These are phyloP conservation scores for Drosophila tristis DNA, from an alignment of 1,140 invertebrate species.

Conservation along the genomic window DNA sequence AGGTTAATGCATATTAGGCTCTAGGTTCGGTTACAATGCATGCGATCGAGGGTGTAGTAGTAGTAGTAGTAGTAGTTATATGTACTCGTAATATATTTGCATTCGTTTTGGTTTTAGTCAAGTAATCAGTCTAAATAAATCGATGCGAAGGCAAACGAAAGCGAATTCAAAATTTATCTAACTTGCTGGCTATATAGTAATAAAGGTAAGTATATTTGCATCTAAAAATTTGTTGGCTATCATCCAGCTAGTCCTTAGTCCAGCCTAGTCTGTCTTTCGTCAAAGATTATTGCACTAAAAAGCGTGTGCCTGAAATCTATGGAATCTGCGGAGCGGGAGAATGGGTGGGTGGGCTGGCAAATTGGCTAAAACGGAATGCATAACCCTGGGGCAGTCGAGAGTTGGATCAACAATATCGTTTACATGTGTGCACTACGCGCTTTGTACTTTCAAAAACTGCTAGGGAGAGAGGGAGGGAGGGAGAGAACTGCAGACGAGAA, in stretches of 20 bases:
- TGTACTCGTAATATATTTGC: slow-evolving; percentile 52
- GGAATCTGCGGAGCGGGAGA: not conserved
- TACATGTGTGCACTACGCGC: slow-evolving; percentile 11
- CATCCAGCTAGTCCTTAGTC: slow-evolving; percentile 43
- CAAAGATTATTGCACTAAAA: slow-evolving; percentile 31
- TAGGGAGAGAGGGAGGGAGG: slow-evolving; percentile 38
- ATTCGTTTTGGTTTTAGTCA: slow-evolving; percentile 54
- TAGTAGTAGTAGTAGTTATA: too few species aligned
- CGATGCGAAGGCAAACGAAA: slow-evolving; percentile 63
- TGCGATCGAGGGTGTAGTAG: slow-evolving; percentile 39
- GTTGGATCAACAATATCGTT: too few species aligned
- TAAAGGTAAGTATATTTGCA: slow-evolving; percentile 53
- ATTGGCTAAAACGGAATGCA: slow-evolving; percentile 35
- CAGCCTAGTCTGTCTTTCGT: slow-evolving; percentile 29
- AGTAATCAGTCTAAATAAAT: slow-evolving; percentile 76
- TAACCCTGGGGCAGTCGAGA: slow-evolving; percentile 20
- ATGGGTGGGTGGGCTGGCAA: not conserved
- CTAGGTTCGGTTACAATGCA: slow-evolving; percentile 17
- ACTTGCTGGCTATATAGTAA: slow-evolving; percentile 33
- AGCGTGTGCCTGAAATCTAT: slow-evolving; percentile 8
- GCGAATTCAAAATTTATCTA: slow-evolving; percentile 57
- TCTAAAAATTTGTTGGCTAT: slow-evolving; percentile 56
- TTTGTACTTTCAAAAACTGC: slow-evolving; percentile 70
- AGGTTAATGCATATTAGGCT: too few species aligned
- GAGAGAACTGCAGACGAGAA: slow-evolving; percentile 30